A percentile compares a stretch with the other conserved stretches of the same genome.
phyloP scores from a whole-genome alignment of 2,888 invertebrate genomes.

The Yponomeuta plumbellus region DNA sequence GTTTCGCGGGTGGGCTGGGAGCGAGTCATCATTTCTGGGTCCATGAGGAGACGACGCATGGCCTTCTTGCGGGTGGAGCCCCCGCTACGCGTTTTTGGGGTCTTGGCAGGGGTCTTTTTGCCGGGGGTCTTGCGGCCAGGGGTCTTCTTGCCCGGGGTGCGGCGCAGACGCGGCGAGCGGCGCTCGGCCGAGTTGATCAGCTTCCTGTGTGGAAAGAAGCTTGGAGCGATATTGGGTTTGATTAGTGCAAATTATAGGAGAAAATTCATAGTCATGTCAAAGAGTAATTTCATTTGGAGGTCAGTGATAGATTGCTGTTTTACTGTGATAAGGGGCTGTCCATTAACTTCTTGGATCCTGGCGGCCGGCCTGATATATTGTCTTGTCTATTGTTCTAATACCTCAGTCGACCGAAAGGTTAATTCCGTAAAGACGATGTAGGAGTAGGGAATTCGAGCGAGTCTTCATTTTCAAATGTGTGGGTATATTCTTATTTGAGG shows the following conservation, averaged over 20 bases:
- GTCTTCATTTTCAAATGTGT: too few species aligned
- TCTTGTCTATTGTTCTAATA: too few species aligned
- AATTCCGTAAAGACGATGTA: too few species aligned
- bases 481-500: too few species aligned
- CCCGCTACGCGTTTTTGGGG: conserved; percentile 74
- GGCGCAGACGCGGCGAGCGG: conserved; percentile 67
- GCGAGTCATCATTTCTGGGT: conserved; percentile 48
- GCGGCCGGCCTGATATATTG: too few species aligned
- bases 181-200: conserved; percentile 57
- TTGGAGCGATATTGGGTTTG: conserved; percentile 24
- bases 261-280: neutral
- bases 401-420: too few species aligned
- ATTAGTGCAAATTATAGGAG: neutral
- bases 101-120: conserved; percentile 75
- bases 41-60: conserved; percentile 63
- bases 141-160: conserved; percentile 68
- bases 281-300: neutral
- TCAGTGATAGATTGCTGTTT: neutral
- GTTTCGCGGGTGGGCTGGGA: conserved; percentile 72
- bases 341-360: too few species aligned
- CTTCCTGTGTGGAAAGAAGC: conserved; percentile 72
- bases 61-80: conserved; percentile 79
- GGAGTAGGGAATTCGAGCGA: too few species aligned
- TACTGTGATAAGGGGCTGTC: too few species aligned
- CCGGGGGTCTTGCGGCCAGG: conserved; percentile 60